Conservation (phyloP, 2,797 vertebrate species). For the Notolepis coatsorum region DNA sequence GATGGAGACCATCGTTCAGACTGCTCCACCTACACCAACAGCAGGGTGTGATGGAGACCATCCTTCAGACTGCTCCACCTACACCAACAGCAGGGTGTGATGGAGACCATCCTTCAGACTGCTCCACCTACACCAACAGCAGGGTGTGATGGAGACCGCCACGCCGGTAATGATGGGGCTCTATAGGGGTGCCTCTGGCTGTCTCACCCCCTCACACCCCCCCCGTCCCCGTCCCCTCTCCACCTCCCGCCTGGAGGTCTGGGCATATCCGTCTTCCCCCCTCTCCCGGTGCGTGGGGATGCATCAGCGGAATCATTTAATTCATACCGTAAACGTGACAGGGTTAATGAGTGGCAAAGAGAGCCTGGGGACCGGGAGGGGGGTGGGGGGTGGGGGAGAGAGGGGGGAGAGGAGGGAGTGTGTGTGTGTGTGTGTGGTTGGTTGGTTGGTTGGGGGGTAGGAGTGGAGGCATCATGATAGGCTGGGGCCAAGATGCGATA, state of each 20-base stretch:
- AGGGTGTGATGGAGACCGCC: slow-evolving; percentile 54
- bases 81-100: too few species aligned
- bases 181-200: slow-evolving; percentile 54
- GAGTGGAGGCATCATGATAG: slow-evolving; percentile 51
- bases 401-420: slow-evolving; percentile 10
- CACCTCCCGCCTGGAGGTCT: too few species aligned
- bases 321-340: slow-evolving; percentile 83
- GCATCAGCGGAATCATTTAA: slow-evolving; percentile 82
- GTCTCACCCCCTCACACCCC: too few species aligned
- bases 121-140: slow-evolving; percentile 57
- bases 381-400: slow-evolving; percentile 3
- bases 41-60: too few species aligned
- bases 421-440: slow-evolving; percentile 49
- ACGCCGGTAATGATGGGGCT: slow-evolving; percentile 62
- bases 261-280: slow-evolving; percentile 27
- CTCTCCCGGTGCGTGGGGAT: slow-evolving; percentile 62
- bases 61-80: too few species aligned
- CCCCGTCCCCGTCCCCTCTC: too few species aligned
- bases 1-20: too few species aligned
- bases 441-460: too few species aligned
- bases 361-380: slow-evolving; percentile 71
- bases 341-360: slow-evolving; percentile 84
- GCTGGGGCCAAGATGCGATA: slow-evolving; percentile 45
- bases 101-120: too few species aligned
- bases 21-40: too few species aligned